These are phyloP conservation scores for Aleiodes sp. DNA, from an alignment of 1,140 invertebrate species.

Conservation along the genomic window DNA sequence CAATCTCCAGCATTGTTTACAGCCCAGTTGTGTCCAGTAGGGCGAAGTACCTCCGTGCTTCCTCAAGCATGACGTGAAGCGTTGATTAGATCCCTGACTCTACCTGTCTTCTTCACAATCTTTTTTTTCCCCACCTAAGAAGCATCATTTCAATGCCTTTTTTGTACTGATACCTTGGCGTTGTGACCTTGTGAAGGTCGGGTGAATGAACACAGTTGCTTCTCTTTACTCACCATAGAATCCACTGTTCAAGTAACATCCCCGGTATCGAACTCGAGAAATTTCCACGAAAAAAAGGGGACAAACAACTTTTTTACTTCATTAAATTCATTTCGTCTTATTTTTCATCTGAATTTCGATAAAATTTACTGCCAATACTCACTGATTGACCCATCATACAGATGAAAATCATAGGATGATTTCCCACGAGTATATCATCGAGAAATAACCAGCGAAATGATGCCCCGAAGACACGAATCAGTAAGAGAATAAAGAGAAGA, in stretches of 20 bases:
- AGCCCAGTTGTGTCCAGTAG: background rate
- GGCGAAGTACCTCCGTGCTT: conserved; percentile 40
- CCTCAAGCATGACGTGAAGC: conserved; percentile 61
- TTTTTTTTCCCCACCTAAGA: conserved; percentile 34
- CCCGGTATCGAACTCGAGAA: too few species aligned
- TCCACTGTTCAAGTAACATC: too few species aligned
- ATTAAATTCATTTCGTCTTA: background rate
- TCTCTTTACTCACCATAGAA: too few species aligned
- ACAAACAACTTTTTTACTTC: background rate
- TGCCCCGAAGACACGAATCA: background rate
- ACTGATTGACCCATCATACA: conserved; percentile 6
- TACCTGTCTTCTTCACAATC: conserved; percentile 35
- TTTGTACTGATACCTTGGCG: conserved; percentile 36
- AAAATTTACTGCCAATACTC: conserved; percentile 5
- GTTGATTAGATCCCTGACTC: conserved; percentile 60
- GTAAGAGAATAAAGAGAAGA: too few species aligned
- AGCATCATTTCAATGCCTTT: conserved; percentile 37
- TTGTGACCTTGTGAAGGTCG: conserved; percentile 66
- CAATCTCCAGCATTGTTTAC: background rate
- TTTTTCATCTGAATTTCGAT: background rate
- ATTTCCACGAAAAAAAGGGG: background rate
- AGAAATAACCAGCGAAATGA: background rate
- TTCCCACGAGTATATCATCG: conserved; percentile 2
- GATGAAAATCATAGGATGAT: background rate
- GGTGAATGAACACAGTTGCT: conserved; percentile 66